Percentiles rank a stretch among this genome's conserved stretches.
Conservation (phyloP, 2,888 invertebrate genomes). For the Gisinianus flammeolus region DNA sequence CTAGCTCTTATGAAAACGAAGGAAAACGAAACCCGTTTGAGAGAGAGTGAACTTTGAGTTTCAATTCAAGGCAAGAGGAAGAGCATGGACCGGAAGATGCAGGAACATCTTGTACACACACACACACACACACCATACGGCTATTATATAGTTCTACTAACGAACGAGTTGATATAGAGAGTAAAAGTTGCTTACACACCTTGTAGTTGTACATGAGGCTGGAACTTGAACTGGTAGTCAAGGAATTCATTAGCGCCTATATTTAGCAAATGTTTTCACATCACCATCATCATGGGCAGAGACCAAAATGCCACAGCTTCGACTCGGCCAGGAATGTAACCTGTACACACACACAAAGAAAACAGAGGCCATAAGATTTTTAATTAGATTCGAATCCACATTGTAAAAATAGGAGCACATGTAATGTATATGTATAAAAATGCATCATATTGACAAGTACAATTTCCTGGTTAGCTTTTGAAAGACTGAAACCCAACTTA, state of each 20-base stretch:
- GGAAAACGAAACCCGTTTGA: background rate
- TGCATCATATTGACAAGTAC: no score
- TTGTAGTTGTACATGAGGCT: background rate
- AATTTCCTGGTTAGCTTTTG: no score
- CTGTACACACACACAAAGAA: background rate
- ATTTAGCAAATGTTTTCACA: constrained; percentile 28
- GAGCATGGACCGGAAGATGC: constrained; percentile 22
- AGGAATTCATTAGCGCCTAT: constrained; percentile 29
- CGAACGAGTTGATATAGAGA: background rate
- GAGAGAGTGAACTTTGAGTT: background rate
- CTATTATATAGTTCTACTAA: background rate
- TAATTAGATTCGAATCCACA: background rate
- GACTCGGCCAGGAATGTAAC: constrained; percentile 6
- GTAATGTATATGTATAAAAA: no score
- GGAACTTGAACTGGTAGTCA: background rate
- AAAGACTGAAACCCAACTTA: no score
- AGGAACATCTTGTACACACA: background rate
- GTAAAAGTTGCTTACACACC: background rate
- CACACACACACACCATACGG: background rate
- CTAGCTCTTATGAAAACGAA: background rate
- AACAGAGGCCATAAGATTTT: background rate
- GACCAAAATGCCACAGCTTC: constrained; percentile 2
- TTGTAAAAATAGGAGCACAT: no score
- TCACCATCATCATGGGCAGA: background rate
- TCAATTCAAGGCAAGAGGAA: constrained; percentile 3